Base-by-base conservation (phyloP, 2,113 vertebrate species). In the Rynchops niger region DNA sequence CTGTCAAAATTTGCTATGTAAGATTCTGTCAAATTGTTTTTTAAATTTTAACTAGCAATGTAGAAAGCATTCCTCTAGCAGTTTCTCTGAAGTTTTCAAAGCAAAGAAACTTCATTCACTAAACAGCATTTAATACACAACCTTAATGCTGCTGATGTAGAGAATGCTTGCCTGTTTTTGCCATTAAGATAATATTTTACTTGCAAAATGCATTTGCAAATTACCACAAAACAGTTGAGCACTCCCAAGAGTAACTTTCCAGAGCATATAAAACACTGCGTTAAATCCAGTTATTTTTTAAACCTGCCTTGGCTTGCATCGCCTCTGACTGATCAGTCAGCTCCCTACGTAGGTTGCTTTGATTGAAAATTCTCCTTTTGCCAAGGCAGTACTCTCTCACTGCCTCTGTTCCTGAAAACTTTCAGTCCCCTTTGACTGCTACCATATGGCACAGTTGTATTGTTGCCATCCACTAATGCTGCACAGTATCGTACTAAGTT, bases 321-420 rank as follows among this genome's bases (percentile, higher is more conserved):
- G 59, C 76, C 4, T 52, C 45, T 45, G 82, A 83, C 67, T 84
- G 52, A 95, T 80, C 92, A 82, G 70, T 82, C 87, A 94, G 86
- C 56, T 79, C 16, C 66, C 82, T 61, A 88, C 0, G 34, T 86
- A 95, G 80, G 91, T 61, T 89, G 80, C 47, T 91, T 90, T 86
- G 88, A 95, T 79, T 92, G 90, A 93, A 93, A 93, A 74, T 56
- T 19, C 22, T 86, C 20, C 43, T 92, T 95, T 86, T 97, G 88
- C 88, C 85, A 93, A 93, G 55, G 50, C 58, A 83, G 45, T 45
- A 50, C n/a, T 86, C 65, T 83, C 58, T 86, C 63, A 76, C 82
- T 88, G 56, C 80, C 72, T 93, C 90, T 92, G 23, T 78, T 95
- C 71, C 47, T 82, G 72, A 69, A 95, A 83, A 65, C 73, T 90